These are phyloP conservation scores for Lutjanus campechanus DNA, from an alignment of 2,797 vertebrate genomes.

Conservation along the genomic window DNA sequence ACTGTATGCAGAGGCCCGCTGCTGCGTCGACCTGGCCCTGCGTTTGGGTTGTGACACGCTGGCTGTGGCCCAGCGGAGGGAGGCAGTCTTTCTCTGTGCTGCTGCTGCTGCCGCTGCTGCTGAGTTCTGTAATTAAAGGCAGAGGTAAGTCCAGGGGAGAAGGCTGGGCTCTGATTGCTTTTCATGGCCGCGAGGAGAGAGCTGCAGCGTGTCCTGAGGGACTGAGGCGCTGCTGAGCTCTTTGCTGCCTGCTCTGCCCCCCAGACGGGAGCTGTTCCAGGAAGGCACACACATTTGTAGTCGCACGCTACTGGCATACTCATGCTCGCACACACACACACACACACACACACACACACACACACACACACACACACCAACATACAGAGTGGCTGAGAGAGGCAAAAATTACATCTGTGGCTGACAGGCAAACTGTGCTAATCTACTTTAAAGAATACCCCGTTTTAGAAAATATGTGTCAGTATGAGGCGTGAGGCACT, in stretches of 20 bases:
- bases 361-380: constrained; percentile 37
- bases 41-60: constrained; percentile 62
- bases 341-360: constrained; percentile 49
- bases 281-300: constrained; percentile 68
- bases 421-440: constrained; percentile 74
- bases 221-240: constrained; percentile 80
- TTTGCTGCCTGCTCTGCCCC: constrained; percentile 69
- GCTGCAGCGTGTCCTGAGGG: constrained; percentile 81
- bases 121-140: constrained; percentile 87
- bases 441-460: constrained; percentile 75
- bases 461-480: constrained; percentile 73
- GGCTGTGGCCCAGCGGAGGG: constrained; percentile 71
- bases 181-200: constrained; percentile 83
- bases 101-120: constrained; percentile 58
- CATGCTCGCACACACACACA: constrained; percentile 36
- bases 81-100: constrained; percentile 69
- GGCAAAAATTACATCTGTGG: constrained; percentile 67
- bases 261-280: constrained; percentile 69
- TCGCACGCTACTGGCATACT: constrained; percentile 51
- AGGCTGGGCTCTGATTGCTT: constrained; percentile 86
- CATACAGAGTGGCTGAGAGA: constrained; percentile 53
- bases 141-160: constrained; percentile 86
- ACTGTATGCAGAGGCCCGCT: constrained; percentile 60
- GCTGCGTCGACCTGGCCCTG: constrained; percentile 52
- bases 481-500: constrained; percentile 54